Percentiles rank a stretch among this genome's conserved stretches.
These are phyloP conservation scores for Aphaenogaster floridana DNA, from an alignment of 1,140 invertebrate genomes.

Conservation along the genomic window DNA sequence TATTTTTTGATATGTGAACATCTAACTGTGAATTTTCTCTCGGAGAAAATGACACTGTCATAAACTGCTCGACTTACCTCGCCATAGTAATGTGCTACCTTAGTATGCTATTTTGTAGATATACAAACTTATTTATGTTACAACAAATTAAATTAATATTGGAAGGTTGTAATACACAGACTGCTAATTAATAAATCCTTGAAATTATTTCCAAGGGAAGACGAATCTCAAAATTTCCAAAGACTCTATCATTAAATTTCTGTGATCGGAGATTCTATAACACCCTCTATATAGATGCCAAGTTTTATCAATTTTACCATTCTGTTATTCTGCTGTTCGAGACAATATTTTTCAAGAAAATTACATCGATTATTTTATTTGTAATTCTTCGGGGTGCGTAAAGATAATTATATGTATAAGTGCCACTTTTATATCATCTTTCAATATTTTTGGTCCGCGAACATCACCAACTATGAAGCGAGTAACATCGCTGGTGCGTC, in stretches of 20 bases:
- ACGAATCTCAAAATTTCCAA: not conserved
- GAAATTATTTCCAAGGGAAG: not conserved
- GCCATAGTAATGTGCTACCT: conserved; percentile 10
- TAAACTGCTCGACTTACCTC: conserved; percentile 14
- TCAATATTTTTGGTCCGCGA: not conserved
- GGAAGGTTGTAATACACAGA: not conserved
- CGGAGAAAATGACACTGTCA: conserved; percentile 1
- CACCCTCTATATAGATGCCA: no score
- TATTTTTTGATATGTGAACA: not conserved
- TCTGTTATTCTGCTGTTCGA: not conserved
- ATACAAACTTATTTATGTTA: not conserved
- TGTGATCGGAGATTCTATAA: not conserved
- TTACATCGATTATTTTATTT: not conserved
- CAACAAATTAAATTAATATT: not conserved
- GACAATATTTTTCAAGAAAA: not conserved
- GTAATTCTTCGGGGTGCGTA: not conserved
- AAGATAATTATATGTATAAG: not conserved
- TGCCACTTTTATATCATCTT: not conserved
- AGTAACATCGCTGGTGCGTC: conserved; percentile 1
- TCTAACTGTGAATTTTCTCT: conserved; percentile 9
- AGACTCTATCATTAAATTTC: not conserved
- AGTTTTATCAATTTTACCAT: not conserved
- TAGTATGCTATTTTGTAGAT: not conserved
- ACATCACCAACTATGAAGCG: not conserved
- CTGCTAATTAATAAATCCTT: not conserved